Evolutionary conservation across 2,888 invertebrate genomes (phyloP).

Genomic region (Acleris literana): DNA sequence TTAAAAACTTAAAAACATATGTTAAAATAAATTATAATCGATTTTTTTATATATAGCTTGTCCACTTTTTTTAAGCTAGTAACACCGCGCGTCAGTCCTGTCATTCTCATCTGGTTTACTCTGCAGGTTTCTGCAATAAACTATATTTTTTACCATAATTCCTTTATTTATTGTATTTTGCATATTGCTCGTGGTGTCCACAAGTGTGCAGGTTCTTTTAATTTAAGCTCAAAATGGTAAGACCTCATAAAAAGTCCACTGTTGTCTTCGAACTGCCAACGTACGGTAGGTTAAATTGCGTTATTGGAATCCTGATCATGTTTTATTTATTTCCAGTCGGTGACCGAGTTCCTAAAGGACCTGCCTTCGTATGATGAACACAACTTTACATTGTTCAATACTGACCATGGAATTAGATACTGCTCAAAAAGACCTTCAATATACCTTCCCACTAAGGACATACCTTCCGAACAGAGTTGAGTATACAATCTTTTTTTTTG

Average conservation of each 20-base stretch:
- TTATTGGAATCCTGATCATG: constrained; percentile 30
- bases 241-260: constrained; percentile 32
- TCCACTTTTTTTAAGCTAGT: constrained; percentile 1
- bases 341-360: constrained; percentile 95
- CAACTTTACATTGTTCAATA: constrained; percentile 95
- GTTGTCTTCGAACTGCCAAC: constrained; percentile 39
- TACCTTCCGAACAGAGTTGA: constrained; percentile 96
- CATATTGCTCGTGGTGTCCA: constrained; percentile 46
- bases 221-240: constrained; percentile 63
- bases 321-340: constrained; percentile 85
- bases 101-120: constrained; percentile 67
- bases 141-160: constrained; percentile 62
- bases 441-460: constrained; percentile 96
- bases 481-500: constrained; percentile 44
- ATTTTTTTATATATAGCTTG: too few species aligned
- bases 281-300: constrained; percentile 53
- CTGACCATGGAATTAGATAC: constrained; percentile 91
- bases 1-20: background rate
- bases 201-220: constrained; percentile 43
- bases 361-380: constrained; percentile 95
- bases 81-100: constrained; percentile 39
- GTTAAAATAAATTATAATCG: too few species aligned
- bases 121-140: constrained; percentile 47
- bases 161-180: constrained; percentile 51
- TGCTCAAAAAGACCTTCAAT: constrained; percentile 94